phyloP scores from a whole-genome alignment of 2,113 vertebrate species.

The Phrynosoma blainvillii region DNA sequence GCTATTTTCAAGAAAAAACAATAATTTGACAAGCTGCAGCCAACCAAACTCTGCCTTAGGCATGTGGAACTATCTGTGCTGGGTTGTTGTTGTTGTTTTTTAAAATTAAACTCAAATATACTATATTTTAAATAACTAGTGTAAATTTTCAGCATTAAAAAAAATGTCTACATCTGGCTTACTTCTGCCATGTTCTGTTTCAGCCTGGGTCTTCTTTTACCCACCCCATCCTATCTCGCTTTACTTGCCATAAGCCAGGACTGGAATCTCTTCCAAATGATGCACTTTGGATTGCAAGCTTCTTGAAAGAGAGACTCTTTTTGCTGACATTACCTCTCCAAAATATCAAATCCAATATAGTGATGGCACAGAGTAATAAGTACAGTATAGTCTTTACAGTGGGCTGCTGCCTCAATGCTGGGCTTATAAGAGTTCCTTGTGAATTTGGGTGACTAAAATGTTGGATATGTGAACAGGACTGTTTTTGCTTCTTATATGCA shows the following conservation, averaged over 20 bases:
- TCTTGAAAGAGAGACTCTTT: background rate
- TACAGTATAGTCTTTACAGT: background rate
- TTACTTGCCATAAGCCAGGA: background rate
- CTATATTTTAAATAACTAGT: background rate
- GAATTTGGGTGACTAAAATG: background rate
- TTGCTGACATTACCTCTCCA: background rate
- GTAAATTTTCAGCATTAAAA: background rate
- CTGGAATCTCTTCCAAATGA: background rate
- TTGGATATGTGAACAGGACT: conserved; percentile 14
- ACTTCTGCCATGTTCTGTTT: background rate
- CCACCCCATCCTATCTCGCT: background rate
- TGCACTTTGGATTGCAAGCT: background rate
- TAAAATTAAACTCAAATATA: too few species aligned
- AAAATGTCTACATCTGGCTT: background rate
- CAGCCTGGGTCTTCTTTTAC: background rate
- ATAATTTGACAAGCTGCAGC: too few species aligned
- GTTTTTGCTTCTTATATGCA: background rate
- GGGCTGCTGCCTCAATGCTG: too few species aligned
- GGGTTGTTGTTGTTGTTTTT: too few species aligned
- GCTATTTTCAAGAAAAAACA: too few species aligned
- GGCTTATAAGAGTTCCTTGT: background rate
- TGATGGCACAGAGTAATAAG: background rate
- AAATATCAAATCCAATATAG: background rate
- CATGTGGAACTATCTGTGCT: too few species aligned
- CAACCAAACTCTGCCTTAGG: too few species aligned